These are phyloP conservation scores for Hydractinia symbiolongicarpus DNA, from an alignment of 30 jellyfish, hydroid and myxozoan species.

Conservation along the genomic window DNA sequence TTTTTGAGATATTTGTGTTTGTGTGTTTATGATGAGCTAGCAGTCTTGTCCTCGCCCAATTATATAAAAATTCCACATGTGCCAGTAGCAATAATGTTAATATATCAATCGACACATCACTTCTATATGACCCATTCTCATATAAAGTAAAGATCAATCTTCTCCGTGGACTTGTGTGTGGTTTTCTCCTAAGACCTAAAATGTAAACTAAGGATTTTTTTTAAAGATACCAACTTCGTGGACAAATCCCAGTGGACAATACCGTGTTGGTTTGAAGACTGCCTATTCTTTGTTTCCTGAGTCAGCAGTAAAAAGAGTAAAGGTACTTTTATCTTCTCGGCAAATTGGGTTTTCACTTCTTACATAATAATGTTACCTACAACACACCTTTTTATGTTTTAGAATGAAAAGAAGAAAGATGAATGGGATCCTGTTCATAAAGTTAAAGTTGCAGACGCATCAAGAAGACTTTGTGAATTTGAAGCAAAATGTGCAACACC, in stretches of 20 bases:
- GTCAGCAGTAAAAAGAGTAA: conserved; percentile 41
- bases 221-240: conserved; percentile 70
- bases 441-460: conserved; percentile 44
- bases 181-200: not conserved
- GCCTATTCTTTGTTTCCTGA: conserved; percentile 57
- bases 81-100: too few species aligned
- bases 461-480: conserved; percentile 41
- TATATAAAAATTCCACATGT: too few species aligned
- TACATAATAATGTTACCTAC: not conserved
- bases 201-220: not conserved
- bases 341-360: not conserved
- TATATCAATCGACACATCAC: too few species aligned
- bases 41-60: too few species aligned
- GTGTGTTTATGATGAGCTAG: too few species aligned
- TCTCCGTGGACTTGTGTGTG: too few species aligned
- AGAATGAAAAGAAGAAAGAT: conserved; percentile 61
- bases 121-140: too few species aligned
- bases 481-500: conserved; percentile 60
- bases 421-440: conserved; percentile 62
- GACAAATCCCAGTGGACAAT: conserved; percentile 75
- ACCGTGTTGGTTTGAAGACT: conserved; percentile 59
- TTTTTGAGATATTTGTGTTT: too few species aligned
- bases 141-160: too few species aligned
- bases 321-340: conserved; percentile 38
- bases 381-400: conserved; percentile 1